Evolutionary conservation across 2,888 invertebrate species (phyloP), one percentile per base, ranked within the genome.

Genomic region (Elaeidobius kamerunicus): DNA sequence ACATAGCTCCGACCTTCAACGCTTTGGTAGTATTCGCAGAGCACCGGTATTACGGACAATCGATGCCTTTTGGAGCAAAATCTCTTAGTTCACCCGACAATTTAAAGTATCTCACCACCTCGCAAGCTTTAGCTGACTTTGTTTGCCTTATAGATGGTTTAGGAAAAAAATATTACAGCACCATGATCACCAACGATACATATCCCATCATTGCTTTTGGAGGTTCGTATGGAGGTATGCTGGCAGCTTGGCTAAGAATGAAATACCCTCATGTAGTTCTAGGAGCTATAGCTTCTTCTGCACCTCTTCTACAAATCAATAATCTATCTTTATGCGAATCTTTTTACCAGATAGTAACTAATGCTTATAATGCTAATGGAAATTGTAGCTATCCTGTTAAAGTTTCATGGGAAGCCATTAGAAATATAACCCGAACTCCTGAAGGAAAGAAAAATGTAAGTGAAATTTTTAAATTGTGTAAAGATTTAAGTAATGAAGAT

Each of bases 181-280:
- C 60, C 2, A 60, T 61, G 35, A 61, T 63, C 11, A 58, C 56
- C 67, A 57, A 68, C 64, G 43, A 75, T 74, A 12, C 76, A 44
- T 82, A 85, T 64, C 89, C 93, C 0, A 90, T 97, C 9, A 84
- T 56, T 59, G 89, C 88, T 1, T 83, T 85, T 70, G 85, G 85
- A 53, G 85, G 97, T 0, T 96, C 95, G 0, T 98, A 99, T 70
- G 98, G 98, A 0, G 98, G 98, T 12, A 98, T 99, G 98, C 74
- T 99, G 32, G 81, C 97, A 0, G 91, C 97, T 0, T 99, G 97
- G 90, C 81, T 98, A 66, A 81, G 98, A 28, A 88, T 95, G 73
- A 98, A 97, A 73, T 98, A 97, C 75, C 97, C 97, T 0, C 88
- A 93, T 67, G 67, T 91, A 15, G 84, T 95, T 6, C 75, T 79